Evolutionary conservation across 2,797 vertebrate genomes (phyloP).

Genomic region (Phrynocephalus vlangalii): DNA sequence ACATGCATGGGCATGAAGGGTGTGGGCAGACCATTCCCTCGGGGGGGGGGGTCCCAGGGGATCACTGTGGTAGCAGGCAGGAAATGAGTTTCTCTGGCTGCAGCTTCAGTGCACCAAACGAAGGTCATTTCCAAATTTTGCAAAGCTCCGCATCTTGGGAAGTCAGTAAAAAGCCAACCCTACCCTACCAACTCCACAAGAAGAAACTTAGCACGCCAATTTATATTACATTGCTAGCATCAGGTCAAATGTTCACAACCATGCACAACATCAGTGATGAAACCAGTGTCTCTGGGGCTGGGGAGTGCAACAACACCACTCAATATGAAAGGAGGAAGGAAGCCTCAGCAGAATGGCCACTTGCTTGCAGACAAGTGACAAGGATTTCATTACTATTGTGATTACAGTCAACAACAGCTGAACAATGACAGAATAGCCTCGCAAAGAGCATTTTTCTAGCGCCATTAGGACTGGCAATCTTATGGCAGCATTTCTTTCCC

Average conservation of each 20-base stretch:
- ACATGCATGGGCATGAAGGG: background rate
- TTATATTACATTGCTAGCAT: conserved; percentile 20
- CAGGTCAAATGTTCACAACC: background rate
- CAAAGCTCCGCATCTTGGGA: background rate
- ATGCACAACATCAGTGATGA: background rate
- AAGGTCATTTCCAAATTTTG: background rate
- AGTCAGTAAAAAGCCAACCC: rapidly evolving
- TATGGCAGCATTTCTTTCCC: conserved; percentile 24
- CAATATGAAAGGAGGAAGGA: conserved; percentile 12
- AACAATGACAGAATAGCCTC: conserved; percentile 22
- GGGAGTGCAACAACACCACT: conserved; percentile 27
- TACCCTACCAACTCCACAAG: background rate
- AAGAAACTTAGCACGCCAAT: rapidly evolving
- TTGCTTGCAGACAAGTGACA: background rate
- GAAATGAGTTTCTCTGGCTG: too few relatives aligned
- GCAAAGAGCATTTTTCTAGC: conserved; percentile 10
- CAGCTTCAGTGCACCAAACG: background rate
- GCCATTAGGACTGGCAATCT: background rate
- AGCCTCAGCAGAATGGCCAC: conserved; percentile 11
- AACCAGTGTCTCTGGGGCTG: background rate
- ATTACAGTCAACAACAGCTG: conserved; percentile 30
- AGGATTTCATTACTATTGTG: conserved; percentile 11
- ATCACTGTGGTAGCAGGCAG: background rate
- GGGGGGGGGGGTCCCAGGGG: background rate
- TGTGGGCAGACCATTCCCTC: background rate